phyloP scores from a whole-genome alignment of 2,888 invertebrate species.

The Pherbina coryleti region DNA sequence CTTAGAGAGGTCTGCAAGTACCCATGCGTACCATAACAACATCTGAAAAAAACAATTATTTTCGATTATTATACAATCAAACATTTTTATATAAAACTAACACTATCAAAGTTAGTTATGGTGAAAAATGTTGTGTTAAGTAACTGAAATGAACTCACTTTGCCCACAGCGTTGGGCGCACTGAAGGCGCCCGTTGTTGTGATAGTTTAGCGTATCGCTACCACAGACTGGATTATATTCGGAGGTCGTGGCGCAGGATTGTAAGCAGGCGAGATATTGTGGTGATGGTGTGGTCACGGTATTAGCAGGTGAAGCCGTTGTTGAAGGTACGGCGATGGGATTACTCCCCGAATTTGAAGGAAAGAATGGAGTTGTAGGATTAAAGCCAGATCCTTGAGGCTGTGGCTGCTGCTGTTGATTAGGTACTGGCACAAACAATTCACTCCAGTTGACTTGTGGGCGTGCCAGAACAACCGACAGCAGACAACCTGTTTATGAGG shows the following conservation, averaged over 20 bases:
- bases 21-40: slow-evolving; percentile 47
- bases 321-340: background rate
- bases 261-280: slow-evolving; percentile 55
- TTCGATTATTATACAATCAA: background rate
- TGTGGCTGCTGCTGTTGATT: slow-evolving; percentile 13
- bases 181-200: slow-evolving; percentile 58
- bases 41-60: slow-evolving; percentile 42
- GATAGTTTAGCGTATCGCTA: slow-evolving; percentile 61
- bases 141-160: slow-evolving; percentile 52
- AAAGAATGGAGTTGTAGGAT: background rate
- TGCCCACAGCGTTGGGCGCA: slow-evolving; percentile 64
- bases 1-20: slow-evolving; percentile 39
- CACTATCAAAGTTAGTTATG: background rate
- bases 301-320: slow-evolving; percentile 18
- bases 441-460: slow-evolving; percentile 24
- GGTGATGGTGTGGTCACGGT: slow-evolving; percentile 52
- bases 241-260: slow-evolving; percentile 58
- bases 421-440: background rate
- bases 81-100: background rate
- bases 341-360: background rate
- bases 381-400: background rate
- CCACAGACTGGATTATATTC: slow-evolving; percentile 69
- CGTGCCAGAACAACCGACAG: slow-evolving; percentile 9
- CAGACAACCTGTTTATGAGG: background rate
- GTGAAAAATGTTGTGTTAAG: no score